Base-by-base conservation (phyloP, 2,113 vertebrate species). In the Odocoileus hemionus region DNA sequence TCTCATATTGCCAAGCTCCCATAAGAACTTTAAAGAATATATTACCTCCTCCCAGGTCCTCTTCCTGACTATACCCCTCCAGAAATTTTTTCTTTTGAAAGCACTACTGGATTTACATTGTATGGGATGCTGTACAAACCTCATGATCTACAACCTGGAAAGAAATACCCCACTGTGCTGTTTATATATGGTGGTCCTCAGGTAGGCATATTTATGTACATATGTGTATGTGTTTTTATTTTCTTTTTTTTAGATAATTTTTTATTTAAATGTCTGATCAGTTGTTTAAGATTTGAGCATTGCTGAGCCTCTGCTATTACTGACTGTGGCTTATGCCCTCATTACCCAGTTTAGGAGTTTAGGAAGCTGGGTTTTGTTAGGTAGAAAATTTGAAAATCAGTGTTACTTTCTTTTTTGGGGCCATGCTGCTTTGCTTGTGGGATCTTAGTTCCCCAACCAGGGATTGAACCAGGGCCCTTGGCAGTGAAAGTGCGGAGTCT, bases 101-200 rank as follows among this genome's bases (percentile, higher is more conserved):
- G 99, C 96, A 99, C 99, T 91, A 98, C 99, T 0, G 99, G 99
- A 43, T 99, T 99, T 95, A 99, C 98, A 0, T 98, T 99, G 6
- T 99, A 99, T 89, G 99, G 99, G 60, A 99, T 99, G 99, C 98
- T 99, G 55, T 99, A 99, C 91, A 99, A 98, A 94, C 99, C 99
- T 97, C 99, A 99, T 92, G 98, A 99, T 92, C 97, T 99, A 86
- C 99, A 99, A 2, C 99, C 99, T 64, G 99, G 99, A 47, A 99
- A 99, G 98, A 99, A 99, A 74, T 99, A 99, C 79, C 99, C 99
- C 30, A 99, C 99, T 26, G 99, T 99, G 88, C 97, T 99, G 28
- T 99, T 99, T 91, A 99, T 99, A 86, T 99, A 99, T 17, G 99
- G 99, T 64, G 99, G 99, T 19, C 99, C 99, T 83, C 99, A 99